These are phyloP conservation scores for Ceramica pisi DNA, from an alignment of 2,888 invertebrate genomes.

Conservation along the genomic window DNA sequence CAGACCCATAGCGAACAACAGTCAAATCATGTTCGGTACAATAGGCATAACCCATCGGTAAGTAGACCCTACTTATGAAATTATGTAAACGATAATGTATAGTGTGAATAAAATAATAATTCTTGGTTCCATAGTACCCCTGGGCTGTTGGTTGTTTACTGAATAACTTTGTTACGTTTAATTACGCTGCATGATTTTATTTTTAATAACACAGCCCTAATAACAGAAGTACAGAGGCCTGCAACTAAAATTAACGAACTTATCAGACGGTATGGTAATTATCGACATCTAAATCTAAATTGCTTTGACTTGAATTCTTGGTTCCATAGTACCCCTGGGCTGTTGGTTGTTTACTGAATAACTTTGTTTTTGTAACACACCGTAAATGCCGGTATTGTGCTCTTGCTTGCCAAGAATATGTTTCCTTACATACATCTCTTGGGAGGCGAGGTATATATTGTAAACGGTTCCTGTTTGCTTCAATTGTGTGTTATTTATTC, in stretches of 20 bases:
- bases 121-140: slow-evolving; percentile 5
- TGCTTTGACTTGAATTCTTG: slow-evolving; percentile 35
- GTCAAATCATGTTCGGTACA: slow-evolving; percentile 14
- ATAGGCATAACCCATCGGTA: not conserved
- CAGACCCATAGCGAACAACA: not conserved
- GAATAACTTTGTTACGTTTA: slow-evolving; percentile 54
- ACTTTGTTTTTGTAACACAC: slow-evolving; percentile 42
- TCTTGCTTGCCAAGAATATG: slow-evolving; percentile 26
- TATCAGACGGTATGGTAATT: slow-evolving; percentile 25
- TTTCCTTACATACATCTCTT: slow-evolving; percentile 19
- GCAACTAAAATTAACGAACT: not conserved
- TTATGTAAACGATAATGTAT: slow-evolving; percentile 51
- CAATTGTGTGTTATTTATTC: slow-evolving; percentile 29
- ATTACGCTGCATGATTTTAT: not conserved
- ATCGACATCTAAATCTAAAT: slow-evolving; percentile 41
- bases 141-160: slow-evolving; percentile 6
- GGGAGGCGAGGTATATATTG: slow-evolving; percentile 30
- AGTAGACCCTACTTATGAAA: slow-evolving; percentile 21
- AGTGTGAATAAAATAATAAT: slow-evolving; percentile 58
- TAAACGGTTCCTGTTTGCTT: slow-evolving; percentile 32
- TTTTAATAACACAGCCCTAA: not conserved
- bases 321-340: not conserved
- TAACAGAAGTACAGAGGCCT: not conserved
- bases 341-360: slow-evolving; percentile 36
- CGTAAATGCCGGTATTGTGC: slow-evolving; percentile 31